Percentiles rank a stretch among this genome's conserved stretches.
Conservation (phyloP, 2,113 vertebrate species). For the Addax nasomaculatus region DNA sequence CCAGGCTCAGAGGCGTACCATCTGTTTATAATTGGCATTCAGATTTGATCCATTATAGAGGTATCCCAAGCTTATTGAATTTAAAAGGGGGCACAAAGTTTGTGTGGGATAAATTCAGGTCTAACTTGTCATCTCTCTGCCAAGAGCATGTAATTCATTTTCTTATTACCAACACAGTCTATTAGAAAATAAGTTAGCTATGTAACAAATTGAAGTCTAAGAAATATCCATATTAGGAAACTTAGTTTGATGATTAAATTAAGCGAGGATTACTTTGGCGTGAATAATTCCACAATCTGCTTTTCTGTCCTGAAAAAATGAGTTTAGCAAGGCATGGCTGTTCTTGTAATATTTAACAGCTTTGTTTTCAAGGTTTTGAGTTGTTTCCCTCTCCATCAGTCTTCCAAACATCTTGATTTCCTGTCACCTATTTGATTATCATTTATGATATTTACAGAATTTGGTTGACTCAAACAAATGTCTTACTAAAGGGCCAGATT, state of each 20-base stretch:
- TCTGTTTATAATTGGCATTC: constrained; percentile 57
- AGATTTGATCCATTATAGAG: constrained; percentile 58
- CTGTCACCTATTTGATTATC: constrained; percentile 35
- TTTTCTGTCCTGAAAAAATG: constrained; percentile 69
- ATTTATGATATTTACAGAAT: neutral
- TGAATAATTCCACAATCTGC: constrained; percentile 77
- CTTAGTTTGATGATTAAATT: constrained; percentile 71
- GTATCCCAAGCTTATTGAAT: constrained; percentile 62
- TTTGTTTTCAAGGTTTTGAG: constrained; percentile 43
- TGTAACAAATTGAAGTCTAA: constrained; percentile 72
- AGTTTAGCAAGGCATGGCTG: constrained; percentile 66
- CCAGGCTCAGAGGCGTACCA: neutral
- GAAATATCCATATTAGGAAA: constrained; percentile 76
- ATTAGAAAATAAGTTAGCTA: constrained; percentile 75
- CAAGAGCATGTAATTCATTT: constrained; percentile 69
- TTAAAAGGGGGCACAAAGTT: constrained; percentile 60
- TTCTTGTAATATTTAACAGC: constrained; percentile 57
- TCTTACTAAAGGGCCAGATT: neutral
- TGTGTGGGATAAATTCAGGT: constrained; percentile 68
- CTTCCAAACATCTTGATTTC: neutral
- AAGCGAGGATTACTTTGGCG: constrained; percentile 73
- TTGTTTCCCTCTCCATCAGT: neutral
- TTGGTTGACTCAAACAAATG: neutral
- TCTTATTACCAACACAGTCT: constrained; percentile 70
- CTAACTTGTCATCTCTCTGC: constrained; percentile 68